Base-by-base conservation (phyloP, 64 coral and sea anemone genomes). In the Stylophora pistillata region DNA sequence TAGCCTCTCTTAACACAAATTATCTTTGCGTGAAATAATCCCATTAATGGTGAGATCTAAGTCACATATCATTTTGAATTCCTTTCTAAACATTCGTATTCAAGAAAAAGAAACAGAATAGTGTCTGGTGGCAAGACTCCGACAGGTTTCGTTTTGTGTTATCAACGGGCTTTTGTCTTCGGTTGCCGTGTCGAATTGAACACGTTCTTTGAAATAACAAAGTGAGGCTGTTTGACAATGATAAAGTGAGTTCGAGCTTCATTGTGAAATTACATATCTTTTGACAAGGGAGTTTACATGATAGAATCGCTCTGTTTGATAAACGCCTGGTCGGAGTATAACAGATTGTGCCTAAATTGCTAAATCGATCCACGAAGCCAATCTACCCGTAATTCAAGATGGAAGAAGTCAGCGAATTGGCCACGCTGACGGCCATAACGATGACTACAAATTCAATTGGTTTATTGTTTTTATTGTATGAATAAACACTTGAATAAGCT, bases 141-240 rank as follows among this genome's bases (percentile, higher is more conserved):
- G 80, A 70, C 80, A 84, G 80, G 80, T 84, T 53, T 1, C 16
- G 0, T 12, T 69, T 84, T 84, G 61, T 84, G 80, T 84, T 84
- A 84, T 70, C 61, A 84, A 84, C 60, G 33, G 58, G 13, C 80
- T 54, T 84, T 84, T 84, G 61, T 84, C 61, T 34, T 55, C 18
- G 62, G 80, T 84, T 84, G 80, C 80, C 80, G 69, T 68, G 80
- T 84, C n/a, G 62, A 33, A 52, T 65, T 27, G 80, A 84, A 70
- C 60, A 84, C 80, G 80, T 84, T 84, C 80, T 84, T 82, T 53
- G 23, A 84, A 59, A 82, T 64, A 41, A 63, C 34, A 83, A 83
- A 84, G 60, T 84, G 62, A 52, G 13, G 62, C 47, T 84, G 60
- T 84, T 84, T 84, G 0, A 70, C 80, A 84, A 70, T 68, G 62